phyloP scores from a whole-genome alignment of 1,140 invertebrate genomes.

The Phocides pigmalion region DNA sequence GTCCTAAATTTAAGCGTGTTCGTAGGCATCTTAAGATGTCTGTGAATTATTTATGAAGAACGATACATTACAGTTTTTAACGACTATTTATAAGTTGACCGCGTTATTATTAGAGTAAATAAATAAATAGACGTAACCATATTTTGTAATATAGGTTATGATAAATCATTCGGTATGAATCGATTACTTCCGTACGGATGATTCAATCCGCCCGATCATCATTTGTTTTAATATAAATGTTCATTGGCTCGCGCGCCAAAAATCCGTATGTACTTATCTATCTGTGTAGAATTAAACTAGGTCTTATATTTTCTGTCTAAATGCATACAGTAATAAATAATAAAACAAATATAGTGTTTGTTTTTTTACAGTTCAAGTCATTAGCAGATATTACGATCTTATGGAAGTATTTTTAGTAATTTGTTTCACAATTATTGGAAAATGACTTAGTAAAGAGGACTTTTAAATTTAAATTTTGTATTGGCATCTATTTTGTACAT shows the following conservation, averaged over 20 bases:
- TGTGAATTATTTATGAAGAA: background rate
- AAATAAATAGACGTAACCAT: background rate
- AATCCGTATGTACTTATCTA: slow-evolving; percentile 1
- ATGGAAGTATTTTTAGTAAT: too few species aligned
- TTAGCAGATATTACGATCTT: too few species aligned
- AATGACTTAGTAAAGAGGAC: too few species aligned
- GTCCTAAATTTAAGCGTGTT: too few species aligned
- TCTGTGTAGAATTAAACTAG: slow-evolving; percentile 7
- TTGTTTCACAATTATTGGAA: too few species aligned
- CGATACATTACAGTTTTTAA: background rate
- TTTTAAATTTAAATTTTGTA: too few species aligned
- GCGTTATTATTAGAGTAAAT: slow-evolving; percentile 16
- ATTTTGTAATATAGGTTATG: slow-evolving; percentile 22
- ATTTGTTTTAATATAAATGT: slow-evolving; percentile 30
- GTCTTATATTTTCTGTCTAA: background rate
- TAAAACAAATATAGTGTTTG: too few species aligned
- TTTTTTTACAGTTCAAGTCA: too few species aligned
- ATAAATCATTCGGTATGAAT: slow-evolving; percentile 27
- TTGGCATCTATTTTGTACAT: too few species aligned
- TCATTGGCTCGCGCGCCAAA: slow-evolving; percentile 11
- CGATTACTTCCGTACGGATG: slow-evolving; percentile 30
- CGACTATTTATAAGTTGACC: background rate
- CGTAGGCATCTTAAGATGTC: too few species aligned
- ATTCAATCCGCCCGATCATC: slow-evolving; percentile 27
- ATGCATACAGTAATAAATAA: background rate